Base-by-base conservation (phyloP, 1,140 invertebrate genomes). In the Alviniconcha marisindica region DNA sequence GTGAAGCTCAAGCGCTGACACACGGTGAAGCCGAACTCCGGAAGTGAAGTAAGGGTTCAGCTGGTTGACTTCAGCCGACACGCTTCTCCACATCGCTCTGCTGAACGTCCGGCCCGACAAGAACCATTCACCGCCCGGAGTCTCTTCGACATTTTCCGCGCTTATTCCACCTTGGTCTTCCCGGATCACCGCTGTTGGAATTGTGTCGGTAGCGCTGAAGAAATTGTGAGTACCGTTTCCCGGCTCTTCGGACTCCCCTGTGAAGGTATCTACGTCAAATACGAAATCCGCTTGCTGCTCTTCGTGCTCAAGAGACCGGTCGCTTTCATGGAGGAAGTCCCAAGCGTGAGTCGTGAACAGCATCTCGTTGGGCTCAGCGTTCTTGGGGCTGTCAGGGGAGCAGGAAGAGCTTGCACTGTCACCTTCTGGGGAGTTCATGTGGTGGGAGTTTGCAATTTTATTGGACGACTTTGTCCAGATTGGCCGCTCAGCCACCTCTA, bases 31-130 rank as follows among this genome's bases (percentile, higher is more conserved):
- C n/a, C n/a, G 40, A 24, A 36, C 51, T 51, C 44, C 38, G 24
- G 44, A 15, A 42, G 42, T 76, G 73, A 54, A 76, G 24, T 7
- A 28, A 28, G n/a, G 73, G 21, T 54, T 15, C 21, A 76, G 69
- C 5, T 21, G 33, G 36, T 18, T 18, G 21, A 36, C 69, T 40
- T 71, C 69, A 2, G 69, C 73, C 24, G 73, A 51, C 44, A 31
- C n/a, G 40, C 24, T 51, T 48, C 31, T 31, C 73, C 73, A 76
- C 42, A 76, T 54, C 24, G n/a, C 73, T 76, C 44, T 48, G n/a
- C 73, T 48, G 44, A 44, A 51, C 24, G 73, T 76, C 4, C 31
- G 40, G 33, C 44, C 73, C 10, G 73, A 51, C 42, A 76, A 76
- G 40, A 76, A 0, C 14, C 5, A n/a, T 51, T 76, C 73, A 21